A percentile compares a stretch with the other conserved stretches of the same genome.
Conservation (phyloP, 2,797 vertebrate species). For the Tarsius wallacei region DNA sequence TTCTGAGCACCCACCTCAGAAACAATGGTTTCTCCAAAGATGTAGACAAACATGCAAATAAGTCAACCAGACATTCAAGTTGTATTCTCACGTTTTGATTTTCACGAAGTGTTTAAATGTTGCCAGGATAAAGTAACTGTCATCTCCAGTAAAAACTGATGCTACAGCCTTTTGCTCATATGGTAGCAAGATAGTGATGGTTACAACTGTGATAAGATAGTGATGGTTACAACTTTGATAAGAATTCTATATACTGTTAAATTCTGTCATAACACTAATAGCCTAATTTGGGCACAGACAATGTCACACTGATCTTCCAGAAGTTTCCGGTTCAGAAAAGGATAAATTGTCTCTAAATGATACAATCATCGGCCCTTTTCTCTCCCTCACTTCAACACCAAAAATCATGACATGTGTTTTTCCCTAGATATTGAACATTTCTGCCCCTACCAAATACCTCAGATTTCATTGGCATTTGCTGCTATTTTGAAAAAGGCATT, state of each 20-base stretch:
- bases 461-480: neutral
- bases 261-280: neutral
- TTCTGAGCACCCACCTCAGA: neutral
- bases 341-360: neutral
- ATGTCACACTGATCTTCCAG: neutral
- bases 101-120: neutral
- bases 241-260: neutral
- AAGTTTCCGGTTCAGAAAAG: neutral
- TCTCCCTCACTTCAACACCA: neutral
- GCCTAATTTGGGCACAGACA: conserved; percentile 14
- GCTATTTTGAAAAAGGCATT: conserved; percentile 15
- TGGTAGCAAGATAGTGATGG: neutral
- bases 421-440: neutral
- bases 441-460: neutral
- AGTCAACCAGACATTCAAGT: neutral
- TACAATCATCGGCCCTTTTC: neutral
- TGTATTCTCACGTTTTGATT: neutral
- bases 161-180: neutral
- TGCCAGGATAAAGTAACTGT: neutral
- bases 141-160: neutral
- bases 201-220: neutral
- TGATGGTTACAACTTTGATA: neutral
- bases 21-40: conserved; percentile 12
- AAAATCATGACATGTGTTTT: neutral
- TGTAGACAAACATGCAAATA: neutral